A percentile compares a stretch with the other conserved stretches of the same genome.
These are phyloP conservation scores for Microcebus jonahi DNA, from an alignment of 2,113 vertebrate species.

Conservation along the genomic window DNA sequence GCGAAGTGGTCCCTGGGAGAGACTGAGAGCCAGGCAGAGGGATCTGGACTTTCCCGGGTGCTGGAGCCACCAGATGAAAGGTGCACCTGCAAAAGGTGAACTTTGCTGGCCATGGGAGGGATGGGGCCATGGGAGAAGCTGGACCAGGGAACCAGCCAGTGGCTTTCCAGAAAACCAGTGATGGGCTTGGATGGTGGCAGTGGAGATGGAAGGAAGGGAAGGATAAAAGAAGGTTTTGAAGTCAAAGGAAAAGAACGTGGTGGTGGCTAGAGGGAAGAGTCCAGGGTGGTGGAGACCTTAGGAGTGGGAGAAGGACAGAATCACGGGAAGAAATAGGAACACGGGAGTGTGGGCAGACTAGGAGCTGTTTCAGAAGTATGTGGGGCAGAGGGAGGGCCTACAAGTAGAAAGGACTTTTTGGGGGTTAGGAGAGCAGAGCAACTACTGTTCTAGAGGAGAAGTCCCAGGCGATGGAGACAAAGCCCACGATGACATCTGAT, in stretches of 20 bases:
- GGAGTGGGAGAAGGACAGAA: background rate
- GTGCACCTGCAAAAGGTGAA: background rate
- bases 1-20: background rate
- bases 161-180: background rate
- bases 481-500: background rate
- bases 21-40: background rate
- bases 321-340: background rate
- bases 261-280: background rate
- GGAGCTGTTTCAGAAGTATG: background rate
- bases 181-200: background rate
- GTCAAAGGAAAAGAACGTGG: background rate
- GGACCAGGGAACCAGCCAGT: background rate
- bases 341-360: too few relatives aligned
- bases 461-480: background rate
- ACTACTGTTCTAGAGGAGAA: background rate
- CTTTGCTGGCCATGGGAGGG: background rate
- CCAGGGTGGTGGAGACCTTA: background rate
- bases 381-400: background rate
- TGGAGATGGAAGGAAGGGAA: background rate
- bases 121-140: background rate
- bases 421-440: background rate
- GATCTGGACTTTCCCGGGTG: background rate
- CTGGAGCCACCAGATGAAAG: background rate
- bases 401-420: background rate
- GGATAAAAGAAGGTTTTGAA: background rate